phyloP scores from a whole-genome alignment of 2,888 invertebrate genomes.

The Luperina nickerlii region DNA sequence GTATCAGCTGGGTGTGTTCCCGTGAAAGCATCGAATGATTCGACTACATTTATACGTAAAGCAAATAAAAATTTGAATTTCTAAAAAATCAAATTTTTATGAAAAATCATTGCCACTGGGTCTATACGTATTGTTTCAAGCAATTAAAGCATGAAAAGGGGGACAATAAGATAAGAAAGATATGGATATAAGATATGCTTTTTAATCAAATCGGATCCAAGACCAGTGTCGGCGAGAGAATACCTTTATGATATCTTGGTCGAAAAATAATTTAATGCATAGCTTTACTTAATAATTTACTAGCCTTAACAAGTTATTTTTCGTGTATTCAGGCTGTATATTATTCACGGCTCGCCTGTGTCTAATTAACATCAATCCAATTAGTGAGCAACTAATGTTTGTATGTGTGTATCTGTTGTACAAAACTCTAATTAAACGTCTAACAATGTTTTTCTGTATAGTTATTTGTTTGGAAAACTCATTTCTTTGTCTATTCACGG shows the following conservation, averaged over 20 bases:
- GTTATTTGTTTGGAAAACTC: conserved; percentile 8
- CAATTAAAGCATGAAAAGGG: background rate
- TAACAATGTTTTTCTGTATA: conserved; percentile 33
- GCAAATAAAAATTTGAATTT: background rate
- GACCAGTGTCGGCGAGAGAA: too few species aligned
- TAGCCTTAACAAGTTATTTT: background rate
- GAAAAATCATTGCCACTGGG: background rate
- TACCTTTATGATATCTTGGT: background rate
- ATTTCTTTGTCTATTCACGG: conserved; percentile 25
- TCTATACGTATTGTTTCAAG: background rate
- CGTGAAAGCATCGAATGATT: background rate
- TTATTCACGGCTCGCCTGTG: conserved; percentile 26
- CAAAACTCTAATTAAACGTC: conserved; percentile 43
- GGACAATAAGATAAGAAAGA: background rate
- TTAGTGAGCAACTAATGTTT: conserved; percentile 38
- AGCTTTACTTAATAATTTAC: background rate
- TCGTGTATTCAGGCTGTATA: background rate
- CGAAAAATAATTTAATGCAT: background rate
- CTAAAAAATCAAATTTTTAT: background rate
- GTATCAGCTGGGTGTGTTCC: background rate
- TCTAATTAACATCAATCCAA: conserved; percentile 57
- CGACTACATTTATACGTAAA: background rate
- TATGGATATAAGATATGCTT: background rate
- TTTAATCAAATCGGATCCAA: background rate
- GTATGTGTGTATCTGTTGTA: conserved; percentile 19